Evolutionary conservation across 2,888 invertebrate genomes (phyloP).

Genomic region (Ceramica pisi): DNA sequence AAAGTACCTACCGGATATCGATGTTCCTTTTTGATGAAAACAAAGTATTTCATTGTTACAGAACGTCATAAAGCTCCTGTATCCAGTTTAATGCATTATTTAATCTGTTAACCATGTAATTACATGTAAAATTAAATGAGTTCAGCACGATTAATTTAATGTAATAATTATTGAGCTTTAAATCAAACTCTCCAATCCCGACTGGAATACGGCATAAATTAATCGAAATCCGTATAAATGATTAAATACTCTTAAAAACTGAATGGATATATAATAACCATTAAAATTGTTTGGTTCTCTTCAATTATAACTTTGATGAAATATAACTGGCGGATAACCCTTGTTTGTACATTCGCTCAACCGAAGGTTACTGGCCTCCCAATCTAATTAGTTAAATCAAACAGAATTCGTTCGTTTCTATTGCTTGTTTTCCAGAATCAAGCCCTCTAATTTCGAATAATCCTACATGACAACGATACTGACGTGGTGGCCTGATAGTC

Average conservation of each 20-base stretch:
- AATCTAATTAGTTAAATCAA: conserved; percentile 52
- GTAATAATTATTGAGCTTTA: conserved; percentile 26
- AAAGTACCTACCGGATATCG: background rate
- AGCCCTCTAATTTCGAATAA: conserved; percentile 51
- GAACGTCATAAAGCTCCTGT: background rate
- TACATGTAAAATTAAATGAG: conserved; percentile 30
- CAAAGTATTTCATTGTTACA: background rate
- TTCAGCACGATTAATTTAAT: conserved; percentile 39
- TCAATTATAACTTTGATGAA: conserved; percentile 52
- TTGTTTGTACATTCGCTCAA: conserved; percentile 39
- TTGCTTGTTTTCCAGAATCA: conserved; percentile 39
- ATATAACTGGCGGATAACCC: conserved; percentile 44
- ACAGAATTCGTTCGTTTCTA: conserved; percentile 49
- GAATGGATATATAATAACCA: conserved; percentile 21
- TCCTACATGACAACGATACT: conserved; percentile 56
- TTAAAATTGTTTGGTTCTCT: conserved; percentile 38
- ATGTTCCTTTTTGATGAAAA: background rate
- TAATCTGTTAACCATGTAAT: conserved; percentile 16
- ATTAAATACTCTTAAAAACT: conserved; percentile 30
- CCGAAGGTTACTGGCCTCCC: conserved; percentile 12
- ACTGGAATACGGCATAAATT: conserved; percentile 29
- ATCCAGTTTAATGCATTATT: conserved; percentile 31
- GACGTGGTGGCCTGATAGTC: conserved; percentile 37
- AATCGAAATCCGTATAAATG: conserved; percentile 17
- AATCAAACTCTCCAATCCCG: conserved; percentile 16